Percentiles rank a stretch among this genome's conserved stretches.
Conservation (phyloP, 2,888 invertebrate species). For the Lathronympha strigana region DNA sequence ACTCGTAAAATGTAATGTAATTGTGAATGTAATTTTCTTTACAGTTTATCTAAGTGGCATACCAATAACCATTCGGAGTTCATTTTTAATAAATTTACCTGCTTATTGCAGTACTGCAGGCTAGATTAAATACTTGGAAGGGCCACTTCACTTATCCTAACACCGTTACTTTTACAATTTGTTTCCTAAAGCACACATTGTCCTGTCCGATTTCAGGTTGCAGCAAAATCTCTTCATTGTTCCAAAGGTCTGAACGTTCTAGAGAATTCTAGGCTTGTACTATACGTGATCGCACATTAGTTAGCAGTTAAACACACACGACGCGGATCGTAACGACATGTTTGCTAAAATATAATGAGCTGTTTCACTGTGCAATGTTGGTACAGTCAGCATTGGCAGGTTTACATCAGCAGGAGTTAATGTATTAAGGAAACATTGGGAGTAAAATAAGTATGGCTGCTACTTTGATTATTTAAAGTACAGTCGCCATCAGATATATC, state of each 20-base stretch:
- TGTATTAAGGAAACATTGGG: too few species aligned
- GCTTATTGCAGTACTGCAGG: background rate
- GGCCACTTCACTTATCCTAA: constrained; percentile 5
- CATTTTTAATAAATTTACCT: background rate
- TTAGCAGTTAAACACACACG: constrained; percentile 66
- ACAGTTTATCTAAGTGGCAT: too few species aligned
- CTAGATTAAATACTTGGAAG: constrained; percentile 1
- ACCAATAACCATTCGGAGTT: too few species aligned
- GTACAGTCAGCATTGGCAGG: background rate
- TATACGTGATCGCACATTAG: constrained; percentile 70
- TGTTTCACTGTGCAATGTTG: constrained; percentile 17
- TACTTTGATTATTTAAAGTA: too few species aligned
- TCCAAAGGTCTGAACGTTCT: constrained; percentile 20
- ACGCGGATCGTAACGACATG: constrained; percentile 44
- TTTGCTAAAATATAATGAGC: constrained; percentile 30
- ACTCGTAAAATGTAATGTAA: too few species aligned
- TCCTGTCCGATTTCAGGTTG: constrained; percentile 18
- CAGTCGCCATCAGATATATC: too few species aligned
- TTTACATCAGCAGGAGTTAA: too few species aligned
- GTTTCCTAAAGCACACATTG: constrained; percentile 30
- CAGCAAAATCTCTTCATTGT: constrained; percentile 19
- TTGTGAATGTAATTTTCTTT: too few species aligned
- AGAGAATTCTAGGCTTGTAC: constrained; percentile 29
- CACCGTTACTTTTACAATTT: constrained; percentile 15
- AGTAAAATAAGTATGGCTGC: too few species aligned